Percentiles rank a stretch among this genome's conserved stretches.
These are phyloP conservation scores for Takifugu ocellatus DNA, from an alignment of 2,797 vertebrate species.

Conservation along the genomic window DNA sequence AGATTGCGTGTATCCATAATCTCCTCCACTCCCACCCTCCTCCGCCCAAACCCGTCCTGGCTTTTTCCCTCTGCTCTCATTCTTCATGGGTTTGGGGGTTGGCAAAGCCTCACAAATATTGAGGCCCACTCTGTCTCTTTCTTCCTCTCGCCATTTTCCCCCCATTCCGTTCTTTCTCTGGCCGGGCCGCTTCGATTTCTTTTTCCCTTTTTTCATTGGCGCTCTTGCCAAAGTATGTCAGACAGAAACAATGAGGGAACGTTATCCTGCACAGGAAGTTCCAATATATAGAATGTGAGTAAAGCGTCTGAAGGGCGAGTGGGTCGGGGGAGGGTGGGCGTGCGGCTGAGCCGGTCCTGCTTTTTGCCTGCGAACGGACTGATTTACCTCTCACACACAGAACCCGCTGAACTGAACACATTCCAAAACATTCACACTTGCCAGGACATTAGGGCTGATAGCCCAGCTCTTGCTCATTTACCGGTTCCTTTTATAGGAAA, in stretches of 20 bases:
- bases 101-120: conserved; percentile 55
- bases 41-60: conserved; percentile 39
- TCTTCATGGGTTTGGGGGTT: conserved; percentile 70
- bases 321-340: conserved; percentile 56
- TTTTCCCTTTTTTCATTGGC: conserved; percentile 14
- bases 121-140: conserved; percentile 41
- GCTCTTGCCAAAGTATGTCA: conserved; percentile 44
- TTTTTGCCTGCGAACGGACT: conserved; percentile 39
- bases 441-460: conserved; percentile 30
- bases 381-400: conserved; percentile 65
- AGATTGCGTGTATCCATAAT: conserved; percentile 52
- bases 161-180: conserved; percentile 33
- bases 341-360: conserved; percentile 44
- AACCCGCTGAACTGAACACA: conserved; percentile 54
- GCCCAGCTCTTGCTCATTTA: conserved; percentile 15
- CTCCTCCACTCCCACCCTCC: conserved; percentile 31
- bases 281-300: conserved; percentile 46
- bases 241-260: conserved; percentile 61
- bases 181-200: conserved; percentile 27
- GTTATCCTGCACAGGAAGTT: conserved; percentile 58
- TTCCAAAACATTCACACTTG: conserved; percentile 21
- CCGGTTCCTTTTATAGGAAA: conserved; percentile 19
- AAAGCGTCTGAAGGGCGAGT: conserved; percentile 33
- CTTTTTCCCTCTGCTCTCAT: conserved; percentile 52
- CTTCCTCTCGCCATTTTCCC: conserved; percentile 2